Evolutionary conservation across 2,113 vertebrate genomes (phyloP), one percentile per base, ranked within the genome.

Genomic region (Mus pahari): DNA sequence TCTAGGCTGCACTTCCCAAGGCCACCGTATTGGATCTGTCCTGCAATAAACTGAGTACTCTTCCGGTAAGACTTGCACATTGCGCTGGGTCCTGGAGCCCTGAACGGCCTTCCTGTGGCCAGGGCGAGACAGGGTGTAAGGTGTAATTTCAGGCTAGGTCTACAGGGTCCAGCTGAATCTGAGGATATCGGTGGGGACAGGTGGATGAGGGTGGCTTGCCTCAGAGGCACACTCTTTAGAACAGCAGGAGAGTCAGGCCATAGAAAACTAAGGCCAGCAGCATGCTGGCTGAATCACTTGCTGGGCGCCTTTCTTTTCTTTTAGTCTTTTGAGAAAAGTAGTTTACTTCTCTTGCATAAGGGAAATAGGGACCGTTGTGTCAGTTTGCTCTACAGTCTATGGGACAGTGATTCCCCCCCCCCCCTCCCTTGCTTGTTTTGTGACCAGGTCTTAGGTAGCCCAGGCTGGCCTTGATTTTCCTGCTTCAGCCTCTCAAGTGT

Each of bases 21-120:
- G 99, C 99, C 4, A 99, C 99, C 0, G 4, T 99, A 4, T 82
- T 99, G 98, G 99, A 99, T 97, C 98, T 99, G 97, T 99, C 99
- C 50, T 99, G 99, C 96, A 99, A 99, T 98, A 99, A 99, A 96
- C 98, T 99, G 19, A 98, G 97, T 64, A 98, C 98, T 14, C 98
- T 99, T 93, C 99, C 99, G 98, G 99, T 99, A 98, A 99, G 99
- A 96, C 33, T 42, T 39, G 45, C 74, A 68, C 36, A 60, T 33
- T 33, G 8, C 39, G 28, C 0, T 31, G 19, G n/a, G 70, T 74
- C 70, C 92, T 81, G 64, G 86, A 93, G 26, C 60, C 53, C 31
- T 28, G 81, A 42, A 55, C 45, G 13, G 64, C 75, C 75, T 42
- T 74, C 71, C 50, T 73, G 1, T 64, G 45, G 7, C 7, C 0